A percentile compares a stretch with the other conserved stretches of the same genome.
Conservation (phyloP, 2,888 invertebrate species). For the Omphaloscelis lunosa region DNA sequence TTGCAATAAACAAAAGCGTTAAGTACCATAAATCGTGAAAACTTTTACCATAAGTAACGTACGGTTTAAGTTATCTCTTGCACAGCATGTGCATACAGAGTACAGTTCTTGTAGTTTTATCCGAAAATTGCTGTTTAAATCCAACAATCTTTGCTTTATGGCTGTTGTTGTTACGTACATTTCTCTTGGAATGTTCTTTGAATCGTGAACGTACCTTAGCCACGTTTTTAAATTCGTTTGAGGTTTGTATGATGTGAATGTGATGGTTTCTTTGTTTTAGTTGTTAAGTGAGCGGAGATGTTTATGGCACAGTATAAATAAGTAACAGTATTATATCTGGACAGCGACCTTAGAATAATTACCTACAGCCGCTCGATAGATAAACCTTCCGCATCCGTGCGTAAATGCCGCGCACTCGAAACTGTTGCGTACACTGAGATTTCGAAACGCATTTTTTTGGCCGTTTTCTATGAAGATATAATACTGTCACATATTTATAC, state of each 20-base stretch:
- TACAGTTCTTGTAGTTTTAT: constrained; percentile 48
- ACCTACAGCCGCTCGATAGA: too few relatives aligned
- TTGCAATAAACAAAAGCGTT: constrained; percentile 52
- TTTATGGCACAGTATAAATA: neutral
- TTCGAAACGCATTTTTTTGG: too few relatives aligned
- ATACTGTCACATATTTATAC: too few relatives aligned
- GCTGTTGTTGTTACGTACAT: constrained; percentile 53
- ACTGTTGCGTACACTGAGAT: too few relatives aligned
- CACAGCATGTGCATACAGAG: constrained; percentile 52
- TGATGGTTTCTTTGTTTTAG: neutral
- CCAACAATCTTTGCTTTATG: constrained; percentile 55
- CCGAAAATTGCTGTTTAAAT: constrained; percentile 55
- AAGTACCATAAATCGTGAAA: constrained; percentile 56
- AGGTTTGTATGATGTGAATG: neutral
- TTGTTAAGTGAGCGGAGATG: neutral
- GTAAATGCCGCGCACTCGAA: too few relatives aligned
- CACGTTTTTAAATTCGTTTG: neutral
- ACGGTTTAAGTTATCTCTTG: constrained; percentile 48
- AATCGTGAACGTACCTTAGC: neutral
- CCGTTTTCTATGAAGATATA: too few relatives aligned
- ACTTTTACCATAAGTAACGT: constrained; percentile 42
- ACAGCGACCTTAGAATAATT: too few relatives aligned
- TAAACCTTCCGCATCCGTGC: too few relatives aligned
- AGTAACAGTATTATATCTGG: too few relatives aligned
- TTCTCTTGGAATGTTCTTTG: constrained; percentile 27